Conservation (phyloP, 1,140 invertebrate species). For the Zaprionus davidi region DNA sequence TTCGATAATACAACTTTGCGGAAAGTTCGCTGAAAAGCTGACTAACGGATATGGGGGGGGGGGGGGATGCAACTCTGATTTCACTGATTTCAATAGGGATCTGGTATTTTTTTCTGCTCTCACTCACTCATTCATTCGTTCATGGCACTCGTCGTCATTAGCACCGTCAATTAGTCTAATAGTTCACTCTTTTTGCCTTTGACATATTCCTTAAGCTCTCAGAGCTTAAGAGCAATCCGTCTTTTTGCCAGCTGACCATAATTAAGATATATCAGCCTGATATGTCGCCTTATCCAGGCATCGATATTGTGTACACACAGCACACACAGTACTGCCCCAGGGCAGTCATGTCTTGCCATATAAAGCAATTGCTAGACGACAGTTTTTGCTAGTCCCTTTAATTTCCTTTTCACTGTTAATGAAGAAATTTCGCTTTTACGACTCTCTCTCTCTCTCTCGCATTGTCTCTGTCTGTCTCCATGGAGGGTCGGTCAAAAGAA, state of each 20-base stretch:
- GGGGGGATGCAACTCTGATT: background rate
- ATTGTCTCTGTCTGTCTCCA: background rate
- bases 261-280: slow-evolving; percentile 6
- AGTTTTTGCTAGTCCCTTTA: slow-evolving; percentile 18
- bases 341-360: background rate
- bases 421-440: slow-evolving; percentile 15
- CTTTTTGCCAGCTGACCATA: slow-evolving; percentile 7
- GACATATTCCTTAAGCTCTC: background rate
- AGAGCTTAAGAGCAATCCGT: background rate
- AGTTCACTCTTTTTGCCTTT: background rate
- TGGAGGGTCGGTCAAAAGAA: background rate
- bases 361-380: slow-evolving; percentile 15
- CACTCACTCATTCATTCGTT: background rate
- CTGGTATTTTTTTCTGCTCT: background rate
- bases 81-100: background rate
- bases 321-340: background rate
- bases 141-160: background rate
- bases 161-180: slow-evolving; percentile 1
- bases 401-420: slow-evolving; percentile 13
- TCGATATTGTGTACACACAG: background rate
- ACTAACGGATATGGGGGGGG: background rate
- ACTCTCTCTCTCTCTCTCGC: background rate
- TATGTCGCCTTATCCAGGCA: background rate
- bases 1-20: background rate
- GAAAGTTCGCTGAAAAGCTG: background rate